Conservation (phyloP, 1,140 invertebrate species). For the Scylla paramamosain region DNA sequence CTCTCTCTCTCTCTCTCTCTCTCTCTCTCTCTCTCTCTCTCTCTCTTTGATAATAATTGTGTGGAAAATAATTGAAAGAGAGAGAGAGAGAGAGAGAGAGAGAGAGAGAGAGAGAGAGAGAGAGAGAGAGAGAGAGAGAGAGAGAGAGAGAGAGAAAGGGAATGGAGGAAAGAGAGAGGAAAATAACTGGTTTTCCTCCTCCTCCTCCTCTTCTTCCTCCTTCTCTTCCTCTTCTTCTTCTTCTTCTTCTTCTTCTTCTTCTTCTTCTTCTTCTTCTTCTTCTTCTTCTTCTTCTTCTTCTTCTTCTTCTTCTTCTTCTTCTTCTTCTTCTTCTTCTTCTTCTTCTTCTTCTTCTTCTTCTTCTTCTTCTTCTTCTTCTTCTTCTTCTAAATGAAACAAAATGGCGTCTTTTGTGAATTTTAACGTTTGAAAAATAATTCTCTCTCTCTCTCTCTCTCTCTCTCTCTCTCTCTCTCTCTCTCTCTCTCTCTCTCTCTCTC, state of each 20-base stretch:
- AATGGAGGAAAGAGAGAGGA: background rate
- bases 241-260: background rate
- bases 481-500: conserved; percentile 10
- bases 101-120: too few species aligned
- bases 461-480: conserved; percentile 31
- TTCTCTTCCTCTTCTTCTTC: background rate
- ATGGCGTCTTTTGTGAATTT: too few species aligned
- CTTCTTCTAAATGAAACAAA: too few species aligned
- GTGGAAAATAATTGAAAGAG: background rate
- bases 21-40: background rate
- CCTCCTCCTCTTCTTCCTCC: background rate
- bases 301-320: conserved; percentile 2
- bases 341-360: background rate
- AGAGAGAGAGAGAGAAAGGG: conserved; percentile 1
- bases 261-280: background rate
- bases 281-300: background rate
- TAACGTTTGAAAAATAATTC: too few species aligned
- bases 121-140: background rate
- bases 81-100: too few species aligned
- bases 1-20: background rate
- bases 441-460: background rate
- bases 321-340: background rate
- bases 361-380: conserved; percentile 8
- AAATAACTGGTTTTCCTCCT: background rate
- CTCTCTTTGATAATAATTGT: background rate